Evolutionary conservation across 1,140 invertebrate species (phyloP), one percentile per base, ranked within the genome.

Genomic region (Nasonia giraulti): DNA sequence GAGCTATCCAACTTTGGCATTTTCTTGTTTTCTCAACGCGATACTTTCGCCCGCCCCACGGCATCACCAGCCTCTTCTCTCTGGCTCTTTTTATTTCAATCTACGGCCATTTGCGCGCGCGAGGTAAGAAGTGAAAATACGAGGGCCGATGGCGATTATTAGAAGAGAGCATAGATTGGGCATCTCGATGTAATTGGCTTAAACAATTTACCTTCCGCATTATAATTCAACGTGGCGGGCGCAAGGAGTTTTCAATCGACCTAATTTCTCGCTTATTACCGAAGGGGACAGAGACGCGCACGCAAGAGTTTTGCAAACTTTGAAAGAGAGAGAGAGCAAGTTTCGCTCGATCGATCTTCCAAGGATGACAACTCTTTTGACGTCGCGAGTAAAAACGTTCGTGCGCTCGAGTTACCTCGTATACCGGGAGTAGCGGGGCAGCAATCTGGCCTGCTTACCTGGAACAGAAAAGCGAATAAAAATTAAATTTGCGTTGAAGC

Each of bases 21-120:
- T 78, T 83, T 77, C 55, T 78, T 78, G 76, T 27, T 83, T 85
- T 68, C 69, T 80, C 80, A 80, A 82, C 73, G 11, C 75, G 31
- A 83, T 83, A 83, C 66, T 83, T 83, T 83, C 40, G 8, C 17
- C 50, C 4, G 14, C 73, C 14, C 20, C 31, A n/a, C n/a, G 7
- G 6, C 55, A 7, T 23, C n/a, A 10, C 8, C 27, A 27, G 27
- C 27, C 47, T 4, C 20, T 62, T 69, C 8, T 31, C 44, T 44
- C n/a, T 33, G 5, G 2, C 40, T 73, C 44, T 69, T 44, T 73
- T 81, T 44, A 74, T 55, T 73, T 81, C 69, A 55, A n/a, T 75
- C 10, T n/a, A n/a, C n/a, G n/a, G n/a, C n/a, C 1, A 27, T 37
- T 37, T 44, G 14, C 40, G 44, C 37, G 12, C 40, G 44, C 17